phyloP scores from a whole-genome alignment of 2,888 invertebrate genomes.

The Punctoribates punctum region DNA sequence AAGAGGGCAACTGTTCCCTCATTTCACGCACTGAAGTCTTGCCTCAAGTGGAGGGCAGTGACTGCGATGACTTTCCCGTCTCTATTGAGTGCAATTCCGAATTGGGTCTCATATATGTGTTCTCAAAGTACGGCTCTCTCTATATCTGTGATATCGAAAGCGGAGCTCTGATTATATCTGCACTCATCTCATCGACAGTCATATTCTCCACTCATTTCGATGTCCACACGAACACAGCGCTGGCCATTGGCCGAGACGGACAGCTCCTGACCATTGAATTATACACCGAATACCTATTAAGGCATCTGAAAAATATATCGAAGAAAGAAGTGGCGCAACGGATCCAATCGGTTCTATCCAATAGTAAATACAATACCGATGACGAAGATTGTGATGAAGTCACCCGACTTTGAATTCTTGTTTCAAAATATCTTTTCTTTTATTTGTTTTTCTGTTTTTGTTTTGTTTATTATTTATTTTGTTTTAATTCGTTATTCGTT shows the following conservation, averaged over 20 bases:
- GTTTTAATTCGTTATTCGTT: too few relatives aligned
- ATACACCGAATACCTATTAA: conserved; percentile 2
- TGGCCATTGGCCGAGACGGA: conserved; percentile 36
- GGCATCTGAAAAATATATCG: not conserved
- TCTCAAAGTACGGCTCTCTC: conserved; percentile 38
- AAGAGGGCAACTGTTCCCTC: not conserved
- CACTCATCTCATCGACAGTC: not conserved
- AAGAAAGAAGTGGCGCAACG: conserved; percentile 22
- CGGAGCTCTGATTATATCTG: conserved; percentile 29
- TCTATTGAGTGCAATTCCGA: conserved; percentile 36
- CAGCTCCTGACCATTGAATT: conserved; percentile 28
- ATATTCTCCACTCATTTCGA: conserved; percentile 33
- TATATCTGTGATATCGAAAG: conserved; percentile 39
- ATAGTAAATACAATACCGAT: not conserved
- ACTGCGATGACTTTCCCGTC: conserved; percentile 34
- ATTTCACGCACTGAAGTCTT: conserved; percentile 19
- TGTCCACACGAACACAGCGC: not conserved
- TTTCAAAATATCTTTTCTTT: too few relatives aligned
- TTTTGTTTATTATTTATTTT: too few relatives aligned
- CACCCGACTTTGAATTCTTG: conserved; percentile 14
- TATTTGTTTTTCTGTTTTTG: too few relatives aligned
- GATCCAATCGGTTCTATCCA: conserved; percentile 14
- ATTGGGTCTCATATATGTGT: conserved; percentile 33
- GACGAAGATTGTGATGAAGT: conserved; percentile 26
- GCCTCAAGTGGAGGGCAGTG: conserved; percentile 10